Conservation (phyloP, 2,888 invertebrate species). For the Chrysodeixis includens region DNA sequence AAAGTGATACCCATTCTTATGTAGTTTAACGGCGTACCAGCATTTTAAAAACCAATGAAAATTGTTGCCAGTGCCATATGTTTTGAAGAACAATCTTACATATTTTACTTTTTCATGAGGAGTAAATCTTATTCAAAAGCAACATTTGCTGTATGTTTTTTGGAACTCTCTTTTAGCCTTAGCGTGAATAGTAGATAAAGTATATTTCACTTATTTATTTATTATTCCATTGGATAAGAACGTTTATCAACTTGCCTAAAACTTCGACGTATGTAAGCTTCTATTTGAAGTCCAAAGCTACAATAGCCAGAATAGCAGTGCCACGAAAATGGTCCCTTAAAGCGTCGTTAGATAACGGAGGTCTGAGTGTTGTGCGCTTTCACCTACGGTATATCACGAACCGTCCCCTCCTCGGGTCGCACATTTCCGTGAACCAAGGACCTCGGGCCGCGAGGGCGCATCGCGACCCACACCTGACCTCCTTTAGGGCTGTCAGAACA, state of each 20-base stretch:
- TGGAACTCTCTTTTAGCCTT: too few species aligned
- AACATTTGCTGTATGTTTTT: too few species aligned
- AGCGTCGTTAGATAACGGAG: constrained; percentile 65
- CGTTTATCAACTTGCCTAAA: too few species aligned
- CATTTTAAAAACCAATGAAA: neutral
- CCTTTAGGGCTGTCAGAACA: constrained; percentile 30
- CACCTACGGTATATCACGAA: constrained; percentile 79
- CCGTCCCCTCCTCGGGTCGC: constrained; percentile 39
- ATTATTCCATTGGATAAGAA: too few species aligned
- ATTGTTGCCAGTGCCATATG: neutral
- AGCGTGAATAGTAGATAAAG: too few species aligned
- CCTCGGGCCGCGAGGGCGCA: constrained; percentile 50
- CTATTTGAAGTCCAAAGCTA: neutral
- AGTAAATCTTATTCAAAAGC: too few species aligned
- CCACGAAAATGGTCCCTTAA: constrained; percentile 49
- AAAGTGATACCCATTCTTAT: neutral
- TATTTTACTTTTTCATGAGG: neutral
- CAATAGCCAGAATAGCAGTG: constrained; percentile 5
- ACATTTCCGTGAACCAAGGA: constrained; percentile 49
- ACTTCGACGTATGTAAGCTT: too few species aligned
- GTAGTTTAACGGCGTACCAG: neutral
- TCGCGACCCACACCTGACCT: constrained; percentile 57
- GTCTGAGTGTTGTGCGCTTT: constrained; percentile 63
- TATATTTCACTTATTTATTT: too few species aligned
- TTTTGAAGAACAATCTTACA: neutral